Conservation (phyloP, 2,797 vertebrate genomes). For the Leptoclinus maculatus region DNA sequence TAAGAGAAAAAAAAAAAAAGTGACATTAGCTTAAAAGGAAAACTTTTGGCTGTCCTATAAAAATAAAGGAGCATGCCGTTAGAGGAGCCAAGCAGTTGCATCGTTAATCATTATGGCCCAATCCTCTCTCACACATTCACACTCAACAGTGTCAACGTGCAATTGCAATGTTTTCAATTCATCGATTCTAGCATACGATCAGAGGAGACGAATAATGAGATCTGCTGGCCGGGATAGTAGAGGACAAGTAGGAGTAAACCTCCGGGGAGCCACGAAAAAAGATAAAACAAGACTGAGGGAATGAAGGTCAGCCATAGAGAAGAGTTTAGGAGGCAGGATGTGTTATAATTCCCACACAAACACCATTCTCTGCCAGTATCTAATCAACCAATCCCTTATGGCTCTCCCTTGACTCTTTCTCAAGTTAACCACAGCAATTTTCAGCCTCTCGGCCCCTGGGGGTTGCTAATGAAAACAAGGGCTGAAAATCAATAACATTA, state of each 20-base stretch:
- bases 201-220: constrained; percentile 31
- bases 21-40: constrained; percentile 50
- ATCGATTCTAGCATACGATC: constrained; percentile 10
- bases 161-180: constrained; percentile 15
- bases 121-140: constrained; percentile 26
- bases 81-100: constrained; percentile 27
- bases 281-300: constrained; percentile 41
- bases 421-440: constrained; percentile 63
- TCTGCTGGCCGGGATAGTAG: constrained; percentile 20
- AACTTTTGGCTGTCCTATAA: constrained; percentile 53
- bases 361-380: constrained; percentile 56
- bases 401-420: constrained; percentile 47
- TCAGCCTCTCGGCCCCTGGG: constrained; percentile 31
- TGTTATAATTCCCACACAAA: constrained; percentile 61
- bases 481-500: constrained; percentile 68
- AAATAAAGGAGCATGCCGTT: constrained; percentile 20
- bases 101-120: constrained; percentile 57
- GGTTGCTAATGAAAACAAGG: constrained; percentile 59
- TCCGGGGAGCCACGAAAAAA: constrained; percentile 47
- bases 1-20: constrained; percentile 74
- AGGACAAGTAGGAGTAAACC: constrained; percentile 52
- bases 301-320: constrained; percentile 47
- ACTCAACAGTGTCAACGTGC: background rate
- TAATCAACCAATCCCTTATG: constrained; percentile 60
- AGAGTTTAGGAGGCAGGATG: constrained; percentile 50